These are phyloP conservation scores for Myocastor coypus DNA, from an alignment of 2,113 vertebrate genomes.

Conservation along the genomic window DNA sequence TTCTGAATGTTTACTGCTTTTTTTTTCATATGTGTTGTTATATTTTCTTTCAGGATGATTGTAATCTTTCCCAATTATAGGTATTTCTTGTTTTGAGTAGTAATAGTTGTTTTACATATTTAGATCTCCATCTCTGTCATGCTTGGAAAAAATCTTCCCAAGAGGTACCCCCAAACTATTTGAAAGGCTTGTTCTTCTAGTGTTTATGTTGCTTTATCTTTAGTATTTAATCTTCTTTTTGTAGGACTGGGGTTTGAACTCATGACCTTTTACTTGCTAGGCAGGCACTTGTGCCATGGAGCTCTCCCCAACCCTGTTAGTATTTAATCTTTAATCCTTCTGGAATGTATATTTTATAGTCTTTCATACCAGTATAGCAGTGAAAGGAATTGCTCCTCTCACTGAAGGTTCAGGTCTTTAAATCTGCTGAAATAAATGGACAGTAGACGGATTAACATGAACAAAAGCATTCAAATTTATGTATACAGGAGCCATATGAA, in stretches of 20 bases:
- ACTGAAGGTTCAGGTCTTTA: neutral
- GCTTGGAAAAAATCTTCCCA: neutral
- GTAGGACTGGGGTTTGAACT: too few relatives aligned
- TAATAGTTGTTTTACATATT: neutral
- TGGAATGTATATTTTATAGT: slow-evolving; percentile 38
- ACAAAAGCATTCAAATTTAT: neutral
- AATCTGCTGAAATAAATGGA: neutral
- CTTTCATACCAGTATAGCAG: neutral
- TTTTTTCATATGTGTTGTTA: neutral
- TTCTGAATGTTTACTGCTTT: slow-evolving; percentile 21
- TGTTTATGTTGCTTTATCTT: slow-evolving; percentile 20
- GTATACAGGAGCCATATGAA: neutral
- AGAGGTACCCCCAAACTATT: neutral
- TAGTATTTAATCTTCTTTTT: neutral
- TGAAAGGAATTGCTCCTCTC: neutral
- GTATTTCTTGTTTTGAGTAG: neutral
- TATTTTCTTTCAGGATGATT: neutral
- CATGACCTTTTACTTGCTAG: too few relatives aligned
- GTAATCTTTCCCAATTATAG: neutral
- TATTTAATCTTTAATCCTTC: slow-evolving; percentile 6
- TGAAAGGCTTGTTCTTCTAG: neutral
- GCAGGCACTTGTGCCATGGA: too few relatives aligned
- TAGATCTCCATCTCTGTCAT: slow-evolving; percentile 18
- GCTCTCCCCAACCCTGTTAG: too few relatives aligned
- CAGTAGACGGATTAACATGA: neutral